A percentile compares a stretch with the other conserved stretches of the same genome.
phyloP scores from a whole-genome alignment of 2,797 vertebrate genomes.

The Prunella strophiata region DNA sequence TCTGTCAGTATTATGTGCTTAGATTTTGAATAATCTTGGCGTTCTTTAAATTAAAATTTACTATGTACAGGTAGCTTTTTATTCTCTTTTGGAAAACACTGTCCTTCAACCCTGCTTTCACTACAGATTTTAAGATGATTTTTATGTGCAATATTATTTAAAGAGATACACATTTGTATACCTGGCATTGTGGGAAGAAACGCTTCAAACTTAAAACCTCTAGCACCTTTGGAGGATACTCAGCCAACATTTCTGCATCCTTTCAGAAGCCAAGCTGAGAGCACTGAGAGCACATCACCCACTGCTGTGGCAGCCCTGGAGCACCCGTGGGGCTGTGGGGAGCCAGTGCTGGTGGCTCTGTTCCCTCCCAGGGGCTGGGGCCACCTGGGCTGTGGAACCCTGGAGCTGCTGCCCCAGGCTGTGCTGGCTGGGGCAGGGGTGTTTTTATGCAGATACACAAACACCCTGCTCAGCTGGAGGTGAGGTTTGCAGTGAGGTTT shows the following conservation, averaged over 20 bases:
- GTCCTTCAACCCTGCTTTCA: slow-evolving; percentile 60
- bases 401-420: neutral
- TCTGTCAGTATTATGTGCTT: slow-evolving; percentile 76
- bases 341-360: neutral
- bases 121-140: slow-evolving; percentile 62
- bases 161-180: slow-evolving; percentile 59
- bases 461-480: neutral
- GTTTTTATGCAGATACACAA: neutral
- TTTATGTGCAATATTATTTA: slow-evolving; percentile 77
- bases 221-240: slow-evolving; percentile 54
- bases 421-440: neutral
- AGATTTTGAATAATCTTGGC: slow-evolving; percentile 72
- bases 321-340: neutral
- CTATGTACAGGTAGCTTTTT: slow-evolving; percentile 71
- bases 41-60: slow-evolving; percentile 70
- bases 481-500: neutral
- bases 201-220: slow-evolving; percentile 13
- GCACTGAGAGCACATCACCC: neutral
- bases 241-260: neutral
- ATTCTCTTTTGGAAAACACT: slow-evolving; percentile 67
- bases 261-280: slow-evolving; percentile 14
- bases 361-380: neutral
- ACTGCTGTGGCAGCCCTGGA: neutral
- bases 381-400: neutral
- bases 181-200: slow-evolving; percentile 43